phyloP scores from a whole-genome alignment of 2,888 invertebrate species.

The Mesorhabditis spiculigera region DNA sequence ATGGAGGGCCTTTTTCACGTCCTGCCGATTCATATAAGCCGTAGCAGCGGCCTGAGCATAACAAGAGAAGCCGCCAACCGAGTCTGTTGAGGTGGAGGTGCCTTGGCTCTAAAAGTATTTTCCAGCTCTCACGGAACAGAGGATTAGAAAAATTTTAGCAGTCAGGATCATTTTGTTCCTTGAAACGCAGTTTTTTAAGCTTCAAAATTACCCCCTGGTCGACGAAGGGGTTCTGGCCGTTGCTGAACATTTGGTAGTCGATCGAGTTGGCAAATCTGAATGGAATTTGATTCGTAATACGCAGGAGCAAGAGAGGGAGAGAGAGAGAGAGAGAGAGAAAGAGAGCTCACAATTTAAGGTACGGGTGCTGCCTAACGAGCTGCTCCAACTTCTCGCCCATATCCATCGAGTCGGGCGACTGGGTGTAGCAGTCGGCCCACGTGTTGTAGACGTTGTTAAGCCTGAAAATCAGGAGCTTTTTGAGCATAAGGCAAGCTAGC shows the following conservation, averaged over 20 bases:
- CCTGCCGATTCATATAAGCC: slow-evolving; percentile 26
- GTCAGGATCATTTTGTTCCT: too few relatives aligned
- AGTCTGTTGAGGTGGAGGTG: slow-evolving; percentile 39
- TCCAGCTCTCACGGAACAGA: too few relatives aligned
- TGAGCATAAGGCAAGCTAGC: neutral
- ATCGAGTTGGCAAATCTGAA: neutral
- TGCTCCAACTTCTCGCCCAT: slow-evolving; percentile 8
- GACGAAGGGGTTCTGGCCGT: slow-evolving; percentile 31
- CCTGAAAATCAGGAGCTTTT: slow-evolving; percentile 16
- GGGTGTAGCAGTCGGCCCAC: slow-evolving; percentile 41
- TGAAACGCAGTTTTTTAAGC: too few relatives aligned
- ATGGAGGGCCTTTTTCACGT: slow-evolving; percentile 37
- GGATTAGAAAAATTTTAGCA: too few relatives aligned
- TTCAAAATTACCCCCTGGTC: slow-evolving; percentile 35
- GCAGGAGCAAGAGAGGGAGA: too few relatives aligned
- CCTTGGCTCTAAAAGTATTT: too few relatives aligned
- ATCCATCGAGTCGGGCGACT: neutral
- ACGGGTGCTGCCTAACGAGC: neutral
- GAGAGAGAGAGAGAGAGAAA: neutral
- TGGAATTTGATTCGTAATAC: too few relatives aligned
- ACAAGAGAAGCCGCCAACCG: slow-evolving; percentile 33
- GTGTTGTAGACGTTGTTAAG: slow-evolving; percentile 45
- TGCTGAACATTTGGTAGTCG: slow-evolving; percentile 25
- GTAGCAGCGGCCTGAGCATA: slow-evolving; percentile 29
- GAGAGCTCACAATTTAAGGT: neutral